Evolutionary conservation across 2,113 vertebrate species (phyloP).

Genomic region (Ovibos moschatus): DNA sequence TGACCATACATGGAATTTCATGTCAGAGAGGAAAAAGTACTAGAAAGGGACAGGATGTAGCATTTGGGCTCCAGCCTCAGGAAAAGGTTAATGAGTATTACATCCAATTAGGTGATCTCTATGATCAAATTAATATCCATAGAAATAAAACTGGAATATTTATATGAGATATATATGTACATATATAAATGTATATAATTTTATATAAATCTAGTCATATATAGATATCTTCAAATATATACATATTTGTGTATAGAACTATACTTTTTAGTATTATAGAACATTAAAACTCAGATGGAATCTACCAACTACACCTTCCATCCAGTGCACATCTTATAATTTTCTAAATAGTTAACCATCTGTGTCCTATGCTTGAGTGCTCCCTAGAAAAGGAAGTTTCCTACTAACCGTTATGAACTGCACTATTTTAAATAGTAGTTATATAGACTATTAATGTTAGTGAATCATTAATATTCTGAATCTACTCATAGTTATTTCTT

Average conservation of each 20-base stretch:
- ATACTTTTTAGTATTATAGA: background rate
- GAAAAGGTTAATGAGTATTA: background rate
- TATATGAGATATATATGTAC: background rate
- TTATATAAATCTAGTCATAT: background rate
- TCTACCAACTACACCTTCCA: background rate
- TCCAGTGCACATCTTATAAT: background rate
- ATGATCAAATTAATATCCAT: background rate
- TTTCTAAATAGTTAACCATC: background rate
- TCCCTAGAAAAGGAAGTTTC: background rate
- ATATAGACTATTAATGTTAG: background rate
- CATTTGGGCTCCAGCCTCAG: background rate
- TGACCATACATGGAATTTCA: background rate
- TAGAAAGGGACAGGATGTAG: background rate
- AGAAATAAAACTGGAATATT: background rate
- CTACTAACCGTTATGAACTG: background rate
- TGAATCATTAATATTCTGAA: background rate
- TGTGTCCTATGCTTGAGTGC: background rate
- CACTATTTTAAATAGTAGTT: background rate
- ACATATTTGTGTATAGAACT: background rate
- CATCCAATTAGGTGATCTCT: background rate
- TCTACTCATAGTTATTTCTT: constrained; percentile 4
- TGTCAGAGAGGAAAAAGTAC: background rate
- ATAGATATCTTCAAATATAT: background rate
- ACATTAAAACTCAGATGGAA: background rate
- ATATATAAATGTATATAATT: background rate